Evolutionary conservation across 1,140 invertebrate genomes (phyloP), one percentile per base, ranked within the genome.

Genomic region (Globodera ellingtonae): DNA sequence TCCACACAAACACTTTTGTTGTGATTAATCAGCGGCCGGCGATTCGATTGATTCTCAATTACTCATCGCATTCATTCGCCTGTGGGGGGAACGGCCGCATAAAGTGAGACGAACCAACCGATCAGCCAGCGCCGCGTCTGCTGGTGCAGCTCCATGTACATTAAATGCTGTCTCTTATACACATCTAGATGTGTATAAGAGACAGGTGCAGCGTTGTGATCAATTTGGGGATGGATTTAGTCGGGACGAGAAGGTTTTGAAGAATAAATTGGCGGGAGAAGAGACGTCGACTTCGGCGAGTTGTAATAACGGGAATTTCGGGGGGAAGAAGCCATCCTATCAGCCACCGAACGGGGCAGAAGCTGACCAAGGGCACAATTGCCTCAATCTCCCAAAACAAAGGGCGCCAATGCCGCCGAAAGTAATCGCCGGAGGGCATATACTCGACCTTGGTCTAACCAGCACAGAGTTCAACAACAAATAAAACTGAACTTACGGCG

Each of bases 181-280:
- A n/a, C n/a, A n/a, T n/a, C n/a, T n/a, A n/a, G n/a, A n/a, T n/a
- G n/a, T n/a, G n/a, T n/a, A n/a, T n/a, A n/a, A n/a, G n/a, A n/a
- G n/a, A n/a, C n/a, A n/a, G n/a, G 86, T 94, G 91, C 86, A 95
- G 93, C 46, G 92, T 88, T 21, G 91, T 79, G 2, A 95, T 89
- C 21, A 93, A 91, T 4, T 92, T 90, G 82, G 92, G 91, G 9
- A 95, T 85, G 3, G 89, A 89, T 18, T 91, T 90, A 24, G 94
- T 90, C 0, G 94, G 94, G 4, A 95, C 91, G 70, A 95, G 90
- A 93, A 95, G 94, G 86, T 95, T 94, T 88, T 95, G 94, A 72
- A 94, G 92, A n/a, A 94, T 91, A 88, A 95, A 94, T 77, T 93
- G 92, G 78, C 24, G 46, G 4, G 75, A 62, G 47, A 67, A 92